Conservation (phyloP, 2,888 invertebrate genomes). For the Ceriagrion tenellum region DNA sequence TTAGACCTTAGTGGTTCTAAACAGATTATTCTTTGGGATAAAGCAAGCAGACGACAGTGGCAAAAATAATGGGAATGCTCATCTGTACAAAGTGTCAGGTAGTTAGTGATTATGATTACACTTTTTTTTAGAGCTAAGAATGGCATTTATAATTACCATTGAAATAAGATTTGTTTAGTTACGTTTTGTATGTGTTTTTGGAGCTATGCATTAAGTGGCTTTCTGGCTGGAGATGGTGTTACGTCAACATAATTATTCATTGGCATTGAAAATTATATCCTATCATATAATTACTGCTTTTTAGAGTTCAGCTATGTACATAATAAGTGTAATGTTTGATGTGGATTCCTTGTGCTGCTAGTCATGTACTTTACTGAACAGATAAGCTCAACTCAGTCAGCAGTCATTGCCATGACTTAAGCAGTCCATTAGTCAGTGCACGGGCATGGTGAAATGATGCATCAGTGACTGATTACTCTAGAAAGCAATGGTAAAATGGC, state of each 20-base stretch:
- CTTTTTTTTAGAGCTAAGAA: background rate
- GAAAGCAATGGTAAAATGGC: background rate
- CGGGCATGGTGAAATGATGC: background rate
- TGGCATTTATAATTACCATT: background rate
- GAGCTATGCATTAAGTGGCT: slow-evolving; percentile 1
- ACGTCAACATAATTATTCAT: background rate
- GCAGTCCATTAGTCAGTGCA: background rate
- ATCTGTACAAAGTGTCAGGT: background rate
- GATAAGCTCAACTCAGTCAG: background rate
- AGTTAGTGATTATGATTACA: background rate
- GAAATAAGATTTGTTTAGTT: background rate
- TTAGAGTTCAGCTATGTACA: background rate
- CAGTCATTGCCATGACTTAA: background rate
- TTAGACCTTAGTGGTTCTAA: background rate
- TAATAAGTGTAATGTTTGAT: background rate
- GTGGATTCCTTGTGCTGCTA: background rate
- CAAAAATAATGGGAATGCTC: background rate
- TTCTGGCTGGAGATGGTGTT: background rate
- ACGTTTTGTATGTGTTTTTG: background rate
- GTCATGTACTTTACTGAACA: background rate
- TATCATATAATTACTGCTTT: background rate
- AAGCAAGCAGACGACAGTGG: background rate
- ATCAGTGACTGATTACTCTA: background rate
- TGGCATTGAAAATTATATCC: background rate
- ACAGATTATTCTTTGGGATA: background rate